These are phyloP conservation scores for Takifugu flavidus DNA, from an alignment of 2,113 vertebrate genomes.

Conservation along the genomic window DNA sequence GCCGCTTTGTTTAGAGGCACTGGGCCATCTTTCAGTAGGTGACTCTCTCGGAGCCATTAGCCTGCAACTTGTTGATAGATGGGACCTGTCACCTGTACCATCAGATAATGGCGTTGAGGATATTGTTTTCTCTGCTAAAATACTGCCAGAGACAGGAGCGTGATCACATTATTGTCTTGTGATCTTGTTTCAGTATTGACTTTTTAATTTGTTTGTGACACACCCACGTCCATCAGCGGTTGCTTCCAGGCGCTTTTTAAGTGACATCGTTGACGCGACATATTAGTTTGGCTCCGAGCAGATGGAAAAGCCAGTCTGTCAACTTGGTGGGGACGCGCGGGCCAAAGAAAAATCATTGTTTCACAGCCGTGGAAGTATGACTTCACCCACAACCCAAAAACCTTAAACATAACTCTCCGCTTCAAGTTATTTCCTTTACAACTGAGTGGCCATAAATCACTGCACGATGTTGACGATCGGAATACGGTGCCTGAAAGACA, in stretches of 20 bases:
- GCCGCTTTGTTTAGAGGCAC: slow-evolving; percentile 56
- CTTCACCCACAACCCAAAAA: slow-evolving; percentile 43
- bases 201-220: slow-evolving; percentile 26
- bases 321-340: slow-evolving; percentile 20
- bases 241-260: slow-evolving; percentile 5
- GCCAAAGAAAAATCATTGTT: slow-evolving; percentile 33
- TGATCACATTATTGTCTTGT: slow-evolving; percentile 45
- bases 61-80: slow-evolving; percentile 60
- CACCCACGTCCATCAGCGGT: slow-evolving; percentile 4
- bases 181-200: slow-evolving; percentile 24
- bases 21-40: slow-evolving; percentile 55
- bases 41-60: slow-evolving; percentile 63
- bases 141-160: slow-evolving; percentile 40
- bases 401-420: slow-evolving; percentile 33
- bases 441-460: slow-evolving; percentile 47
- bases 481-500: slow-evolving; percentile 39
- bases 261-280: slow-evolving; percentile 8
- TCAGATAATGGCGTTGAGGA: slow-evolving; percentile 53
- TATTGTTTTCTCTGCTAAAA: slow-evolving; percentile 58
- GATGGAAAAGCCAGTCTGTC: slow-evolving; percentile 26
- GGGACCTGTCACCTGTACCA: slow-evolving; percentile 60
- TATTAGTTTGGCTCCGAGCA: slow-evolving; percentile 6
- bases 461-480: slow-evolving; percentile 36
- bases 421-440: slow-evolving; percentile 40
- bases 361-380: slow-evolving; percentile 35